Evolutionary conservation across 2,797 vertebrate species (phyloP).

Genomic region (Eulemur coronatus): DNA sequence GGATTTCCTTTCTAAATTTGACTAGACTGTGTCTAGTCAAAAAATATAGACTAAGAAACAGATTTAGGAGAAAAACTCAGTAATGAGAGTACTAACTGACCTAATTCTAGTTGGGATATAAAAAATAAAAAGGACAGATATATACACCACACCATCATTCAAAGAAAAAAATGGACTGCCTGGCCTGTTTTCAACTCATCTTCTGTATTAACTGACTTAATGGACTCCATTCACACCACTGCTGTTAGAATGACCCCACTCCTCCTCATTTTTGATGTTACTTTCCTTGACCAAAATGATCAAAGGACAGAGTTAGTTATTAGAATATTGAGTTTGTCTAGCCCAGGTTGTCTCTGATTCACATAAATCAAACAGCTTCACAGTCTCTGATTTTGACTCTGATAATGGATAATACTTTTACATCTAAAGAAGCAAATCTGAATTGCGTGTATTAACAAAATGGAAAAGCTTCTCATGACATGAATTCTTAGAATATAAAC

Average conservation of each 20-base stretch:
- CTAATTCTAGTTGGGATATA: neutral
- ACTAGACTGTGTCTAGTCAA: neutral
- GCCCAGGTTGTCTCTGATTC: neutral
- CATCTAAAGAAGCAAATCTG: neutral
- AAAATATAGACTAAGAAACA: neutral
- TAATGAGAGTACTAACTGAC: neutral
- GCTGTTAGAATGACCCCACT: neutral
- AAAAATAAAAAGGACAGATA: neutral
- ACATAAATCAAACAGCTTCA: slow-evolving; percentile 18
- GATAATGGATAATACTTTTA: neutral
- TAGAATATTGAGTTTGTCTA: neutral
- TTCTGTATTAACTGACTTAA: neutral
- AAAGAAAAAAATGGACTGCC: neutral
- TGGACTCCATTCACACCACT: neutral
- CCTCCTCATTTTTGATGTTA: neutral
- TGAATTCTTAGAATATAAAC: neutral
- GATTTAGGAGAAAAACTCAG: neutral
- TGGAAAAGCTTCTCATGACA: neutral
- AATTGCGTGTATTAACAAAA: neutral
- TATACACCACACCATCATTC: neutral
- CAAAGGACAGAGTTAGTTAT: neutral
- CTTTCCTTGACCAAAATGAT: neutral
- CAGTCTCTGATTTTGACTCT: neutral
- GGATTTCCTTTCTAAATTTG: neutral
- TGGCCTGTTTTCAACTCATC: neutral